Conservation (phyloP, 2,888 invertebrate species). For the Coremacera marginata region DNA sequence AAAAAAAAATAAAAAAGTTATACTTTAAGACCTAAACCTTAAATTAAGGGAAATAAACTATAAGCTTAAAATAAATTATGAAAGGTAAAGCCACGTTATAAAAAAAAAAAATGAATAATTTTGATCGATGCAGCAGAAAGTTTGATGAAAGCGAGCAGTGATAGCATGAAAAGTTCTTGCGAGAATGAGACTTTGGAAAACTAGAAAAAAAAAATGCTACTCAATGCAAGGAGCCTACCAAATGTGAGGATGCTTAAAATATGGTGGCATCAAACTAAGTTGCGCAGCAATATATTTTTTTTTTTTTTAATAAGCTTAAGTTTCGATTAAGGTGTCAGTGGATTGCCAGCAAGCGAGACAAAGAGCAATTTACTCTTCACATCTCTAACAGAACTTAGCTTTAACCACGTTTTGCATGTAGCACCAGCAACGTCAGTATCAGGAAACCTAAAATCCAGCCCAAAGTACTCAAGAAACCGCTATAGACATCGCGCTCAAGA, state of each 20-base stretch:
- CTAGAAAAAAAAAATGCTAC: slow-evolving; percentile 28
- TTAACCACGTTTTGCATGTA: slow-evolving; percentile 85
- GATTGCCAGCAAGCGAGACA: background rate
- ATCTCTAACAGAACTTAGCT: background rate
- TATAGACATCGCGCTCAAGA: slow-evolving; percentile 84
- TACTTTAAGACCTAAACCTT: slow-evolving; percentile 57
- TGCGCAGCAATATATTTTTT: background rate
- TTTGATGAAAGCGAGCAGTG: background rate
- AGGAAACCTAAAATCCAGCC: slow-evolving; percentile 88
- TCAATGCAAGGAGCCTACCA: background rate
- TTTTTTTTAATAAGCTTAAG: background rate
- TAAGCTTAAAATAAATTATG: slow-evolving; percentile 34
- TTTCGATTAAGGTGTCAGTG: background rate
- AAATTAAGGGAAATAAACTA: slow-evolving; percentile 41
- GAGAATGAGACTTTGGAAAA: slow-evolving; percentile 28
- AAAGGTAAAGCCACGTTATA: slow-evolving; percentile 30
- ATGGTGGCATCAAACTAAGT: background rate
- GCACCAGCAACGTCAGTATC: slow-evolving; percentile 82
- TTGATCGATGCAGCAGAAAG: background rate
- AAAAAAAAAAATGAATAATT: slow-evolving; percentile 4
- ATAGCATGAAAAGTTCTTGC: slow-evolving; percentile 43
- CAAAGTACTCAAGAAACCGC: slow-evolving; percentile 87
- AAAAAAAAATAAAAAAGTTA: background rate
- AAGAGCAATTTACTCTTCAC: background rate
- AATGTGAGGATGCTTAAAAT: background rate